Conservation (phyloP, 2,797 vertebrate species). For the Geotria australis region DNA sequence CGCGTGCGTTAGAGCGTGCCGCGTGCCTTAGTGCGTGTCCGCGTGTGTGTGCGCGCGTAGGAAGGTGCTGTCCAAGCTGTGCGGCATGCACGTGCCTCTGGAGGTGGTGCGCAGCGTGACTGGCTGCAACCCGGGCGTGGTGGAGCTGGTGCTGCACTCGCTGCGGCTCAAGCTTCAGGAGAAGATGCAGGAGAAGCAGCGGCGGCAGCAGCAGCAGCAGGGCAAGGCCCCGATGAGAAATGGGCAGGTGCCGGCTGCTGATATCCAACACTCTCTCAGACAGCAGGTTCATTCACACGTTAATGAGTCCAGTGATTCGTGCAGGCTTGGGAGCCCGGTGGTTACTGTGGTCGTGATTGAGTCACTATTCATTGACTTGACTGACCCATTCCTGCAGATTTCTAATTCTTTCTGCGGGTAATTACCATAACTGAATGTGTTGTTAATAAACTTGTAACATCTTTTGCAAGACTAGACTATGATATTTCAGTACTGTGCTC, state of each 20-base stretch:
- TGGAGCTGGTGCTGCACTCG: conserved; percentile 15
- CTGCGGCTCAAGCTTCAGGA: conserved; percentile 20
- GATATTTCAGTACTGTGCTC: too few relatives aligned
- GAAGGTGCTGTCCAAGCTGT: conserved; percentile 29
- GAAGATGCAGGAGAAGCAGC: conserved; percentile 6
- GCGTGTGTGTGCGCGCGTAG: conserved; percentile 8
- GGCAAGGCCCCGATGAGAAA: not conserved
- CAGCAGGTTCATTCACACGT: too few relatives aligned
- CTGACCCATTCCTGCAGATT: too few relatives aligned
- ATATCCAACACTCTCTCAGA: not conserved
- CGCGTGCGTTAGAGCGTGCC: too few relatives aligned
- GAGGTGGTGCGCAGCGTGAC: conserved; percentile 16
- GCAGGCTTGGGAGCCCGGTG: too few relatives aligned
- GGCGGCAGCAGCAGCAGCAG: conserved; percentile 1
- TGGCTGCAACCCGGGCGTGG: conserved; percentile 11
- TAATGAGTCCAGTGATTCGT: too few relatives aligned
- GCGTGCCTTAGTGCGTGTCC: not conserved
- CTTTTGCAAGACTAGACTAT: too few relatives aligned
- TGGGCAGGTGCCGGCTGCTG: not conserved
- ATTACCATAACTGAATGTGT: too few relatives aligned
- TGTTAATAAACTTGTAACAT: too few relatives aligned
- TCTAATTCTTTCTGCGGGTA: too few relatives aligned
- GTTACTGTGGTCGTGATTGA: too few relatives aligned
- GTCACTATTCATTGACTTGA: too few relatives aligned
- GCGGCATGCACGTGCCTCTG: conserved; percentile 16